These are phyloP conservation scores for Rhopalosiphum padi DNA, from an alignment of 1,140 invertebrate species.

Conservation along the genomic window DNA sequence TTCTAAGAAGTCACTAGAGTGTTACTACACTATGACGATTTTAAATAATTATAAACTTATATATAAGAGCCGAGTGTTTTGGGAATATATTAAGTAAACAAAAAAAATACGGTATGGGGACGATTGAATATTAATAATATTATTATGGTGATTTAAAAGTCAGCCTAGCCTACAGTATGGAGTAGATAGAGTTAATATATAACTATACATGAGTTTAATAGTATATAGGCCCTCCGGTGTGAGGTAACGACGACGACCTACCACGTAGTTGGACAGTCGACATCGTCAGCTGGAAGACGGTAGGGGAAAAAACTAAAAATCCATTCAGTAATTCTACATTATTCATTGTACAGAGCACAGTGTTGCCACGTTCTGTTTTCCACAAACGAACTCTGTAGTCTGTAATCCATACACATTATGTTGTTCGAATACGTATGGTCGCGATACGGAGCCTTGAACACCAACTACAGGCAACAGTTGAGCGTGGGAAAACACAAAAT, in stretches of 20 bases:
- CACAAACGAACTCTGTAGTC: neutral
- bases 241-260: neutral
- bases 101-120: neutral
- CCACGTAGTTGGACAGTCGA: neutral
- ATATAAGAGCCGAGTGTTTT: neutral
- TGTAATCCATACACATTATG: neutral
- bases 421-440: neutral
- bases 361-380: constrained; percentile 32
- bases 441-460: neutral
- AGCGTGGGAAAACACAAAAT: constrained; percentile 33
- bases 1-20: neutral
- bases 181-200: neutral
- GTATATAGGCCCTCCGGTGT: no score
- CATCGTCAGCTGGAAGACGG: neutral
- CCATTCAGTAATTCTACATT: constrained; percentile 27
- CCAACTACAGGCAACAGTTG: neutral
- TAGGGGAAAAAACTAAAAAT: neutral
- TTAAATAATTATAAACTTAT: neutral
- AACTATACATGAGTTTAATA: no score
- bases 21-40: neutral
- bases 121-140: neutral
- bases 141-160: neutral
- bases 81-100: neutral
- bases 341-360: neutral
- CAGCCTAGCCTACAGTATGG: neutral